A percentile compares a stretch with the other conserved stretches of the same genome.
Evolutionary conservation across 2,797 vertebrate genomes (phyloP).

Genomic region (Diplodus sargus): DNA sequence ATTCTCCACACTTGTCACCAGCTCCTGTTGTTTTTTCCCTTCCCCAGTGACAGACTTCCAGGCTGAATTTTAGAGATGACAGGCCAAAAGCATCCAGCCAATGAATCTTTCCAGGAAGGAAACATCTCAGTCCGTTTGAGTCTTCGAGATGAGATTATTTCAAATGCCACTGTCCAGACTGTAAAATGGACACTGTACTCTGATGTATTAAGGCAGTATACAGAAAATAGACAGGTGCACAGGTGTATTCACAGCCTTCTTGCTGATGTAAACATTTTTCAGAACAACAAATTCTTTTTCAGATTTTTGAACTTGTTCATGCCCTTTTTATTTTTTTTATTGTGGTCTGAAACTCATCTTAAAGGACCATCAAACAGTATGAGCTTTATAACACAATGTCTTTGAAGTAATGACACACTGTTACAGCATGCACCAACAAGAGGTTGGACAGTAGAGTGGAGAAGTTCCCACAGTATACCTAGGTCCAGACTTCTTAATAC

Average conservation of each 20-base stretch:
- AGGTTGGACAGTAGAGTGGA: background rate
- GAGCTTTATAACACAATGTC: background rate
- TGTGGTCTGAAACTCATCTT: background rate
- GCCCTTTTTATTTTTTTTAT: background rate
- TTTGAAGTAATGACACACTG: background rate
- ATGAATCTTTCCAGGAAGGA: constrained; percentile 42
- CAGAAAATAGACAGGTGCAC: background rate
- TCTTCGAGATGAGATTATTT: constrained; percentile 85
- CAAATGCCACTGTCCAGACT: constrained; percentile 25
- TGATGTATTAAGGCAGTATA: background rate
- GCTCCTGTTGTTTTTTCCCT: constrained; percentile 29
- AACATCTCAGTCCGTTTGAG: constrained; percentile 17
- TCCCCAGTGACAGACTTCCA: constrained; percentile 34
- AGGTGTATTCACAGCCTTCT: background rate
- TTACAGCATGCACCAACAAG: background rate
- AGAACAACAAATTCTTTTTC: background rate
- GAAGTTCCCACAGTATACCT: background rate
- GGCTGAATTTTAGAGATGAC: constrained; percentile 50
- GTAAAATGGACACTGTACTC: background rate
- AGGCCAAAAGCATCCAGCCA: constrained; percentile 32
- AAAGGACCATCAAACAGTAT: background rate
- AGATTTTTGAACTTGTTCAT: background rate
- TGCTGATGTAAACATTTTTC: background rate
- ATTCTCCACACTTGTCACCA: constrained; percentile 39
- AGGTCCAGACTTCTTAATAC: background rate